Evolutionary conservation across 1,140 invertebrate species (phyloP).

Genomic region (Drosophila eugracilis): DNA sequence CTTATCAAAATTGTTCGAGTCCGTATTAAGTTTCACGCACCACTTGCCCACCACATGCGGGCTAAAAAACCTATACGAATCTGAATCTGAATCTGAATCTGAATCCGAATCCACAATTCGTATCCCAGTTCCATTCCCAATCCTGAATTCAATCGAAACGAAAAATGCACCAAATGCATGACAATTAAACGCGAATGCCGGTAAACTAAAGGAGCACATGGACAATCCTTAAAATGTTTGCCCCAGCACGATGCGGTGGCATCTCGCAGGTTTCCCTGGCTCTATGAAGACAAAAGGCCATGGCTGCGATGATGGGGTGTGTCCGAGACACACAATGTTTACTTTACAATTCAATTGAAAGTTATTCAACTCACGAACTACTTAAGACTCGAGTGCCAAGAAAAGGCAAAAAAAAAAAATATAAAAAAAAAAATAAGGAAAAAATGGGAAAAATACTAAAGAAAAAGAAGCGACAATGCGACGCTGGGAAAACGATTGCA

Average conservation of each 20-base stretch:
- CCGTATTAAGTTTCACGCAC: conserved; percentile 76
- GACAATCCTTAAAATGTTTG: conserved; percentile 78
- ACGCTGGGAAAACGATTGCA: conserved; percentile 72
- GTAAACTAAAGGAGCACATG: conserved; percentile 5
- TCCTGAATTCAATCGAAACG: conserved; percentile 13
- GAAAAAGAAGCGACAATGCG: conserved; percentile 68
- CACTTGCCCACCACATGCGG: conserved; percentile 73
- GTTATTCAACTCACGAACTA: conserved; percentile 84
- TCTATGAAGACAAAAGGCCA: conserved; percentile 63
- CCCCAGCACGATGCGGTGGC: conserved; percentile 59
- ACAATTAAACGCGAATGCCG: conserved; percentile 64
- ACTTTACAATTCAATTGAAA: conserved; percentile 84
- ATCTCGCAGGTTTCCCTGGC: conserved; percentile 30
- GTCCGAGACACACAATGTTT: conserved; percentile 78
- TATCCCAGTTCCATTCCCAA: conserved; percentile 3
- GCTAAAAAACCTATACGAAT: conserved; percentile 31
- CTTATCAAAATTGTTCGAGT: conserved; percentile 78
- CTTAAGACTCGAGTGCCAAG: conserved; percentile 68
- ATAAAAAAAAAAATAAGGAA: conserved; percentile 45
- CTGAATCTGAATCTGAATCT: conserved; percentile 1
- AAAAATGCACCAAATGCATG: conserved; percentile 77
- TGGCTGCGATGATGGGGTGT: conserved; percentile 62
- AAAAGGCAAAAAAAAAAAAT: conserved; percentile 32
- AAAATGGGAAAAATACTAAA: no score
- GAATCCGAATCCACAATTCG: conserved; percentile 12